Evolutionary conservation across 2,888 invertebrate species (phyloP).

Genomic region (Adineta ricciae): DNA sequence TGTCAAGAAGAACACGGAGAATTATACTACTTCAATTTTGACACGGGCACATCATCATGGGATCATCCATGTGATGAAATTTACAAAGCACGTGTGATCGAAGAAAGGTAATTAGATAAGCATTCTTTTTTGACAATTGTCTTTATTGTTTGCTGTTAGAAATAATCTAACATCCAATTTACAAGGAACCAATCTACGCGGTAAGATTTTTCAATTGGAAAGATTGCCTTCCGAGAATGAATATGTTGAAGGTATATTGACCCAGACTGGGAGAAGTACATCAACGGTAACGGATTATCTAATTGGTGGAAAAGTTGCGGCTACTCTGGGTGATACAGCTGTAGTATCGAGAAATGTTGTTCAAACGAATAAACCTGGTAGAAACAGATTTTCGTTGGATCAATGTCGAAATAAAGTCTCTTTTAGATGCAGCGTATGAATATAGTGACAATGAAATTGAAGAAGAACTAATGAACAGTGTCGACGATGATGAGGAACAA

Average conservation of each 20-base stretch:
- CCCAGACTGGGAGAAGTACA: background rate
- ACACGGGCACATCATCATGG: conserved; percentile 76
- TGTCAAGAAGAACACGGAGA: conserved; percentile 67
- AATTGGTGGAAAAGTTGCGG: background rate
- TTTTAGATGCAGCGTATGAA: background rate
- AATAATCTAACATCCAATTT: background rate
- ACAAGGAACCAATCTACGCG: background rate
- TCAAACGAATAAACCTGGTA: background rate
- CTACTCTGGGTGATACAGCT: background rate
- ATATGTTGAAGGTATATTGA: background rate
- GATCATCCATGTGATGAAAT: conserved; percentile 81
- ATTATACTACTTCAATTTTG: conserved; percentile 76
- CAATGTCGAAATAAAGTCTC: no score
- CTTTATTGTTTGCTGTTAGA: background rate
- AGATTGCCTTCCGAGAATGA: background rate
- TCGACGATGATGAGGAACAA: conserved; percentile 18
- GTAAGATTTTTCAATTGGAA: background rate
- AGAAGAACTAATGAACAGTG: background rate
- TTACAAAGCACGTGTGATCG: conserved; percentile 59
- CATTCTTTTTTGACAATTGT: background rate
- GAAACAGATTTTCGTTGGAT: no score
- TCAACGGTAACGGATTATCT: background rate
- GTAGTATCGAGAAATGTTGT: background rate
- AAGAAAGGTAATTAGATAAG: conserved; percentile 40
- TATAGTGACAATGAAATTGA: background rate